These are phyloP conservation scores for Drosophila cracens DNA, from an alignment of 2,888 invertebrate species.

Conservation along the genomic window DNA sequence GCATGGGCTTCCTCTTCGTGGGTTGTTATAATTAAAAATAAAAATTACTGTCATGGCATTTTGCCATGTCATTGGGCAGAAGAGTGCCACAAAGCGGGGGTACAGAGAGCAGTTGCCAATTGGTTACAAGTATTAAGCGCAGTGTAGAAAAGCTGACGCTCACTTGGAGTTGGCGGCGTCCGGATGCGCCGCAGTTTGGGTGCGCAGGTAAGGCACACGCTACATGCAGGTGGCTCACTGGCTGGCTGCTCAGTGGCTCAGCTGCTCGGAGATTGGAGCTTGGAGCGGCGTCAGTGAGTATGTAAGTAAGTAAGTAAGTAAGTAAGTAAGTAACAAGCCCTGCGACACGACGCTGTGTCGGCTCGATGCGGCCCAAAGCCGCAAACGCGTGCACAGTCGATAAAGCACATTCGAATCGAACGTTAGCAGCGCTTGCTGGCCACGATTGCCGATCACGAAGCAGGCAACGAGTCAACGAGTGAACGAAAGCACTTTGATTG, in stretches of 20 bases:
- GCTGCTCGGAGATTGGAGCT: slow-evolving; percentile 35
- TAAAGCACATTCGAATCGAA: slow-evolving; percentile 80
- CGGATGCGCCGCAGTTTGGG: slow-evolving; percentile 64
- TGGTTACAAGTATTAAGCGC: slow-evolving; percentile 62
- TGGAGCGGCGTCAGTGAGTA: slow-evolving; percentile 25
- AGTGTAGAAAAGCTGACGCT: slow-evolving; percentile 62
- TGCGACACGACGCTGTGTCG: slow-evolving; percentile 54
- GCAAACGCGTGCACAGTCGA: slow-evolving; percentile 74
- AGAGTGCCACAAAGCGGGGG: neutral
- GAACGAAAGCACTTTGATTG: slow-evolving; percentile 56
- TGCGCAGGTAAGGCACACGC: slow-evolving; percentile 44
- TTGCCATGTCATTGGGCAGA: slow-evolving; percentile 64
- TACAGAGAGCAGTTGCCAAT: slow-evolving; percentile 19
- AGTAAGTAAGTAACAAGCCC: slow-evolving; percentile 60
- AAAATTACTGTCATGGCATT: slow-evolving; percentile 52
- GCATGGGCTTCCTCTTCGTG: slow-evolving; percentile 42
- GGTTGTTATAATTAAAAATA: slow-evolving; percentile 68
- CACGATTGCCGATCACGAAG: slow-evolving; percentile 15
- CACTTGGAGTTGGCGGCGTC: slow-evolving; percentile 36
- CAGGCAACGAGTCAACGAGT: neutral
- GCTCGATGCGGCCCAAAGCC: slow-evolving; percentile 54
- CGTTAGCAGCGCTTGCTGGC: slow-evolving; percentile 65
- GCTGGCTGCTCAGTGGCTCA: slow-evolving; percentile 22
- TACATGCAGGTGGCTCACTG: slow-evolving; percentile 65
- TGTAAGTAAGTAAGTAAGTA: slow-evolving; percentile 3